Evolutionary conservation across 2,113 vertebrate genomes (phyloP).

Genomic region (Tympanuchus pallidicinctus): DNA sequence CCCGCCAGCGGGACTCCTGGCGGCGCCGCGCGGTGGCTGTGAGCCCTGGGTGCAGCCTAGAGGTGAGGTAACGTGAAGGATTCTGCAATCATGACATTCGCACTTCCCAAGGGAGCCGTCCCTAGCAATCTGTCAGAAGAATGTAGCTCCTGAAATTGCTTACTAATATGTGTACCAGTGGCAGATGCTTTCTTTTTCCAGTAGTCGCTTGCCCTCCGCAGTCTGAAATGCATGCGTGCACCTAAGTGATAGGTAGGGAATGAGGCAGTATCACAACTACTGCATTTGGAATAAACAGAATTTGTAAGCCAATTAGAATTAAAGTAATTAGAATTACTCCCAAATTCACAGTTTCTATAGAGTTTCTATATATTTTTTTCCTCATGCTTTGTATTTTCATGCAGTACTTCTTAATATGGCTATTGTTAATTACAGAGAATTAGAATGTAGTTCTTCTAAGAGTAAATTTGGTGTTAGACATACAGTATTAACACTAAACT

Average conservation of each 20-base stretch:
- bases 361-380: not conserved
- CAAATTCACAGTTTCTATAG: not conserved
- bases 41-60: not conserved
- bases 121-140: not conserved
- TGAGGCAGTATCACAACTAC: not conserved
- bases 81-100: accelerated
- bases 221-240: not conserved
- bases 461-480: not conserved
- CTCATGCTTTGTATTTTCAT: not conserved
- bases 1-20: not conserved
- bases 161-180: not conserved
- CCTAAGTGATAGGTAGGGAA: not conserved
- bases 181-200: not conserved
- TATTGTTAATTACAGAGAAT: not conserved
- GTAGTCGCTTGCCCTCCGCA: not conserved
- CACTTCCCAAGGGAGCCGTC: accelerated
- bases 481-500: not conserved
- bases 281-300: not conserved
- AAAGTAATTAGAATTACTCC: not conserved
- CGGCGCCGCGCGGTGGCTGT: accelerated
- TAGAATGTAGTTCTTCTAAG: not conserved
- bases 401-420: not conserved
- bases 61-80: not conserved
- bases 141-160: not conserved
- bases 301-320: not conserved